Evolutionary conservation across 2,888 invertebrate species (phyloP).

Genomic region (Phyto melanocephala): DNA sequence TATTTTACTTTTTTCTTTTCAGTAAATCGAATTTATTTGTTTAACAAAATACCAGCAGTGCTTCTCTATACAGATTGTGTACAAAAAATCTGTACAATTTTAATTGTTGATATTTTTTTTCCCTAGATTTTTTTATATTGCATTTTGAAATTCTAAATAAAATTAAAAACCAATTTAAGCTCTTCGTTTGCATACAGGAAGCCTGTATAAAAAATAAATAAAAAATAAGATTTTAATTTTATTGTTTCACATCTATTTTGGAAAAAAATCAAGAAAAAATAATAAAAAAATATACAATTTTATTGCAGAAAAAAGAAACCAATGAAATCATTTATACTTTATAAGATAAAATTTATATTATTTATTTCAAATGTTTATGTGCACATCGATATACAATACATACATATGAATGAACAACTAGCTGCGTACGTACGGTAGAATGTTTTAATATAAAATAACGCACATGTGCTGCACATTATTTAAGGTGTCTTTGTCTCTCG

Average conservation of each 20-base stretch:
- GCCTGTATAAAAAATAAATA: background rate
- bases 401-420: too few species aligned
- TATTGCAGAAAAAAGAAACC: background rate
- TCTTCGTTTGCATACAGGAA: background rate
- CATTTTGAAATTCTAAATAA: slow-evolving; percentile 35
- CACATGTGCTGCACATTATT: slow-evolving; percentile 28
- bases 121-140: slow-evolving; percentile 9
- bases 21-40: slow-evolving; percentile 47
- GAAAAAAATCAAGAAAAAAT: background rate
- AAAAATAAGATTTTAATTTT: slow-evolving; percentile 20
- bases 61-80: slow-evolving; percentile 30
- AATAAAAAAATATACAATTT: background rate
- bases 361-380: slow-evolving; percentile 12
- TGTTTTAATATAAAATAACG: background rate
- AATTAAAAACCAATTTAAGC: slow-evolving; percentile 58
- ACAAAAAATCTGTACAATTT: slow-evolving; percentile 13
- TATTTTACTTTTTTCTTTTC: background rate
- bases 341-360: slow-evolving; percentile 14
- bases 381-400: too few species aligned
- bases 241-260: slow-evolving; percentile 10
- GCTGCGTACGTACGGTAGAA: too few species aligned
- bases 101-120: slow-evolving; percentile 31
- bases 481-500: background rate
- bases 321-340: slow-evolving; percentile 8
- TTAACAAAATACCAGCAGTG: slow-evolving; percentile 34